Conservation (phyloP, 2,888 invertebrate genomes). For the Nezara viridula region DNA sequence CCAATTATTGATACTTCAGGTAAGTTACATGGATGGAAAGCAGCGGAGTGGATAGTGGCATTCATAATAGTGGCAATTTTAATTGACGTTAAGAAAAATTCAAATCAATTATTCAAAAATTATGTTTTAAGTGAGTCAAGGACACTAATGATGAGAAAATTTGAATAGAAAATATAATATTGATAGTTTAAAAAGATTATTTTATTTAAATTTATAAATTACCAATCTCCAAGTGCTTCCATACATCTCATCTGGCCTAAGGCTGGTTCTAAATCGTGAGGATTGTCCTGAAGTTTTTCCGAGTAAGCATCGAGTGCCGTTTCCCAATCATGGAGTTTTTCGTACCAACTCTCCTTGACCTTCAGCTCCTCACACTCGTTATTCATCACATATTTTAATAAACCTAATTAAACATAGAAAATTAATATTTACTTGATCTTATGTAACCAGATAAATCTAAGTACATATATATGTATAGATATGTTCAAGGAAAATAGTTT, state of each 20-base stretch:
- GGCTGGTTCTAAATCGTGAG: slow-evolving; percentile 82
- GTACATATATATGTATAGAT: too few species aligned
- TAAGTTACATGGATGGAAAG: too few species aligned
- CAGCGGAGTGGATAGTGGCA: too few species aligned
- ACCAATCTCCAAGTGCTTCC: slow-evolving; percentile 97
- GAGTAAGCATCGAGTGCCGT: slow-evolving; percentile 91
- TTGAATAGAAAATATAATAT: neutral
- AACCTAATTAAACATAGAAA: slow-evolving; percentile 67
- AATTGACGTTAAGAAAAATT: too few species aligned
- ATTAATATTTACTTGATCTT: neutral
- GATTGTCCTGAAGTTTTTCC: slow-evolving; percentile 77
- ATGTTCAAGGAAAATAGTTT: too few species aligned
- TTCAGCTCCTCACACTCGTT: slow-evolving; percentile 75
- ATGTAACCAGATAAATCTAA: neutral
- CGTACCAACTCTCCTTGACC: slow-evolving; percentile 95
- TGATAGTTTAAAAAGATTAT: neutral
- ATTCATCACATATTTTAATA: slow-evolving; percentile 90
- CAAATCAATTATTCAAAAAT: too few species aligned
- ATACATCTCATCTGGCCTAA: slow-evolving; percentile 91
- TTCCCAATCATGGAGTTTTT: slow-evolving; percentile 99
- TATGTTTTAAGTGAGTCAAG: too few species aligned
- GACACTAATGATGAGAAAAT: too few species aligned
- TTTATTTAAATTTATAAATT: neutral
- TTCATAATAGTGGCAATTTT: too few species aligned
- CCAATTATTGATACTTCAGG: too few species aligned